phyloP scores from a whole-genome alignment of 2,888 invertebrate species.

The Euspilapteryx auroguttella region DNA sequence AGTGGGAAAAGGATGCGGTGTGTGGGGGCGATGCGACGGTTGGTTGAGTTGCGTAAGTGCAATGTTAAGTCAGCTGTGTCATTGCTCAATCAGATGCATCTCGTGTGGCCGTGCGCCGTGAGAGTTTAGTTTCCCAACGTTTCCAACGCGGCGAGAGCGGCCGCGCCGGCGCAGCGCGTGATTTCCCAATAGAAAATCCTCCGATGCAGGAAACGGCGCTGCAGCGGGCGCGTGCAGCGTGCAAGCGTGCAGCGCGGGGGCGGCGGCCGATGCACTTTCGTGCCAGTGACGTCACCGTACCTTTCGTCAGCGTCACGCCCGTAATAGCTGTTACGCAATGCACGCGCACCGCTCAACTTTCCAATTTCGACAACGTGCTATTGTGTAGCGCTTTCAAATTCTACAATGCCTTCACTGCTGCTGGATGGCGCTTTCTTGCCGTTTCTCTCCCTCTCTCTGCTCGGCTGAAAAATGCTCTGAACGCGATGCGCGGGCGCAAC shows the following conservation, averaged over 20 bases:
- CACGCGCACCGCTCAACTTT: conserved; percentile 54
- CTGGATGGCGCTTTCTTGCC: conserved; percentile 48
- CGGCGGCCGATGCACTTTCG: conserved; percentile 57
- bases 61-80: conserved; percentile 19
- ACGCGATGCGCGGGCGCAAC: conserved; percentile 33
- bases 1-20: too few relatives aligned
- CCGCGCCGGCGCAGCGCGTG: conserved; percentile 13
- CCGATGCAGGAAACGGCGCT: conserved; percentile 41
- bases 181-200: conserved; percentile 60
- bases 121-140: conserved; percentile 46
- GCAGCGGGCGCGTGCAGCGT: conserved; percentile 21
- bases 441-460: conserved; percentile 43
- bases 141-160: conserved; percentile 20
- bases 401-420: conserved; percentile 46
- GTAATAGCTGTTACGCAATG: conserved; percentile 55
- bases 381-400: conserved; percentile 62
- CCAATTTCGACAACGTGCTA: conserved; percentile 61
- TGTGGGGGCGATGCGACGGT: conserved; percentile 1
- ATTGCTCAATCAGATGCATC: conserved; percentile 17
- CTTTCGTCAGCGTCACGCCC: conserved; percentile 54
- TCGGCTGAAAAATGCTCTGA: conserved; percentile 50
- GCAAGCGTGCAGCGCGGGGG: conserved; percentile 19
- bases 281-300: conserved; percentile 49
- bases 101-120: conserved; percentile 33
- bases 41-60: conserved; percentile 31